Base-by-base conservation (phyloP, 2,113 vertebrate species). In the Lophius piscatorius region DNA sequence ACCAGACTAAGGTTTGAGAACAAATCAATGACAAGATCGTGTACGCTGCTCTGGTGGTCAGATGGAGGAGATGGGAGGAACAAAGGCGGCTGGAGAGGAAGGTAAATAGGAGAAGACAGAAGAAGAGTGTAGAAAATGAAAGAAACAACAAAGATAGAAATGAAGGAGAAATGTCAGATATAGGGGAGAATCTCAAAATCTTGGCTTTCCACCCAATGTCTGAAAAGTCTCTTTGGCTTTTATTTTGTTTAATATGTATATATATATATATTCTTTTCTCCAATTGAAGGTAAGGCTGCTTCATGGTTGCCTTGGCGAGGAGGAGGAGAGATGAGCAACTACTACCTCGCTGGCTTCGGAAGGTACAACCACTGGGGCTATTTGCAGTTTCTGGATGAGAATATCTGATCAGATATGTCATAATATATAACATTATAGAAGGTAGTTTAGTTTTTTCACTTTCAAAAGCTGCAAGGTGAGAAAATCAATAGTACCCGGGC, bases 1-100 rank as follows among this genome's bases (percentile, higher is more conserved):
- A 14, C 24, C 29, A 17, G 21, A 0, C 0, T 17, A 39, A 34
- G 42, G 20, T 10, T 54, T 74, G 33, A 71, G 60, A 70, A 49
- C 60, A 66, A 83, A 80, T 83, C 86, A 83, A 63, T 78, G 65
- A 36, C 49, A 76, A 74, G 34, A 21, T 17, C 17, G 46, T 60
- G 58, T 51, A 58, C 39, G 35, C 76, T 63, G 34, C 6, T 71
- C 40, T 47, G 38, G 33, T 29, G 51, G 13, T 3, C n/a, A 21
- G 36, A 56, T 49, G 60, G 55, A 49, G 46, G 48, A 59, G 38
- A 21, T 18, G 11, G 35, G 31, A 61, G 10, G 46, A 57, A 36
- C 8, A 35, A 38, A 58, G n/a, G 9, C 39, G 45, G 29, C 21
- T 24, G 17, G 54, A 18, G 21, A 24, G 17, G 38, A 22, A 12